These are phyloP conservation scores for Drosophila paranaensis DNA, from an alignment of 2,888 invertebrate species.

Conservation along the genomic window DNA sequence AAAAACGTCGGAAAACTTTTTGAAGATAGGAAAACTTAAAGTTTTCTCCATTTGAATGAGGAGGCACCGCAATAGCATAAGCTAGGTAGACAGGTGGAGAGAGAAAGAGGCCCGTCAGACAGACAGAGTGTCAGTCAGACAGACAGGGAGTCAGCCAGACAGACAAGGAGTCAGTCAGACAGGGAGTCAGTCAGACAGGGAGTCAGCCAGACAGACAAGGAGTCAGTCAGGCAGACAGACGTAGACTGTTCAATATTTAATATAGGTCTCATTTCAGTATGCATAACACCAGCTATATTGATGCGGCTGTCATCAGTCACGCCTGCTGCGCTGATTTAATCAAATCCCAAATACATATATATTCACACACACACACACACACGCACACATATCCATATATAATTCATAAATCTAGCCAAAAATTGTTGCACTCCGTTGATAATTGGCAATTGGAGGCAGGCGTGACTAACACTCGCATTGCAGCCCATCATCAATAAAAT, in stretches of 20 bases:
- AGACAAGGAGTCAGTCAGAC: neutral
- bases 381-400: neutral
- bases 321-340: conserved; percentile 57
- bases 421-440: conserved; percentile 52
- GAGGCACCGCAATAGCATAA: neutral
- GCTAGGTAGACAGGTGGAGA: neutral
- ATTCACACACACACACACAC: neutral
- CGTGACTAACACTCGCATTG: conserved; percentile 63
- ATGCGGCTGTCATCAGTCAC: conserved; percentile 26
- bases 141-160: neutral
- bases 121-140: too few species aligned
- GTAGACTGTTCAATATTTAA: neutral
- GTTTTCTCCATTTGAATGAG: too few species aligned
- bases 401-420: conserved; percentile 37
- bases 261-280: neutral
- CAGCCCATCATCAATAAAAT: conserved; percentile 69
- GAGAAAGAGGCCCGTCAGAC: too few species aligned
- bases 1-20: neutral
- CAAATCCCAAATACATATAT: conserved; percentile 33
- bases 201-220: neutral
- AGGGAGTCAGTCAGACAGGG: neutral
- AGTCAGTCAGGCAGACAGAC: neutral
- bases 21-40: neutral
- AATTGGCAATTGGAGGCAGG: conserved; percentile 37
- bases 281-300: conserved; percentile 1